Conservation (phyloP, 1,140 invertebrate species). For the Mycetomoellerius zeteki region DNA sequence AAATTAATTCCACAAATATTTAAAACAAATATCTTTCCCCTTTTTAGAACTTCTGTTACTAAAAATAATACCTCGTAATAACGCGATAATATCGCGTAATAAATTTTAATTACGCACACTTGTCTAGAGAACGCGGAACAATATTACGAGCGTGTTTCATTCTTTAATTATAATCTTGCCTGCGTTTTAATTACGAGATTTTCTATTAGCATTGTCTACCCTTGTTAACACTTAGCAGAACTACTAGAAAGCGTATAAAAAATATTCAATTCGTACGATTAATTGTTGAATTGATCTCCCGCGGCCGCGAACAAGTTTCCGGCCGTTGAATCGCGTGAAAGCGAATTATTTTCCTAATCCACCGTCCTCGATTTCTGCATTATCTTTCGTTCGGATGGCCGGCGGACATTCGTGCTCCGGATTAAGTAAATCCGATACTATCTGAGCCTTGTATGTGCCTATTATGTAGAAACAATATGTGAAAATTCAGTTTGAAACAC, state of each 20-base stretch:
- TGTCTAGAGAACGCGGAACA: conserved; percentile 18
- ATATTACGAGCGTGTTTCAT: background rate
- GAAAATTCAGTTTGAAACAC: background rate
- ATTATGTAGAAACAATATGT: background rate
- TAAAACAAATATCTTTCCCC: background rate
- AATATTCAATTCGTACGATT: conserved; percentile 57
- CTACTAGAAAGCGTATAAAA: conserved; percentile 62
- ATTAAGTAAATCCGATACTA: conserved; percentile 50
- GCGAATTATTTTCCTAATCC: conserved; percentile 68
- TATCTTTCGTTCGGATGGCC: conserved; percentile 11
- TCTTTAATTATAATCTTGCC: conserved; percentile 28
- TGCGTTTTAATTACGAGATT: conserved; percentile 33
- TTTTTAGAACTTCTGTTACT: background rate
- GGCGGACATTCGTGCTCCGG: conserved; percentile 38
- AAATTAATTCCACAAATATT: background rate
- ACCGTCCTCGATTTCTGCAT: conserved; percentile 56
- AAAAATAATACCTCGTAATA: background rate
- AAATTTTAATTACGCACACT: conserved; percentile 6
- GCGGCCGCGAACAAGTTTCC: conserved; percentile 47
- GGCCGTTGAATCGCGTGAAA: conserved; percentile 51
- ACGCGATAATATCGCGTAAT: background rate
- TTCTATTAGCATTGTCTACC: conserved; percentile 32
- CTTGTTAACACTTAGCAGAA: conserved; percentile 37
- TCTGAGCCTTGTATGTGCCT: background rate
- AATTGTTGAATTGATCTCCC: conserved; percentile 53